Base-by-base conservation (phyloP, 2,888 invertebrate genomes). In the Nipponacmea schrenckii region DNA sequence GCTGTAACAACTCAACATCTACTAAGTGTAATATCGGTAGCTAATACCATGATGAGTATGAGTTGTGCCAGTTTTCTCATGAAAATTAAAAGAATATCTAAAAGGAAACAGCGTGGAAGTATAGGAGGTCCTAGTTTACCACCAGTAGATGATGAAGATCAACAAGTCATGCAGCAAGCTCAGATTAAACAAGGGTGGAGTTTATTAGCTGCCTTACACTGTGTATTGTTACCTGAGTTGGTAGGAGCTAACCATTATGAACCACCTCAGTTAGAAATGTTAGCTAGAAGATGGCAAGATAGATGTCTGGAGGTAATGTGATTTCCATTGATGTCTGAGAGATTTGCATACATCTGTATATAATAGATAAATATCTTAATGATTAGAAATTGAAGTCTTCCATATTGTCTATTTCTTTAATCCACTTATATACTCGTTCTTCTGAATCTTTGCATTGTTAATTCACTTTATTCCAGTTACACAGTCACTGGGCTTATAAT, bases 171-270 rank as follows among this genome's bases (percentile, higher is more conserved):
- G 65, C 77, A 84, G 62, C 96, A 95, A 86, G 94, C 95, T 0
- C 95, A 96, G 89, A 96, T 97, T 81, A 97, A 97, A 89, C 96
- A 97, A 88, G 97, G 97, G 77, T 99, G 99, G 98, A 97, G 96
- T 31, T 91, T 97, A 26, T 90, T 98, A 70, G 97, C 98, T 0
- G 97, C 98, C 0, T 91, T 98, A 66, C 98, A 99, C 89, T 98
- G 98, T 85, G 96, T 98, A 39, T 91, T 98, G 65, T 90, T 99
- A 74, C 98, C 98, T 0, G 98, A 98, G 83, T 95, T 96, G 88
- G 94, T 97, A 12, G 92, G 93, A 0, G 72, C 90, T 84, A 82
- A 91, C 85, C 94, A 94, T 48, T 93, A 94, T 90, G 96, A 97
- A 87, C 92, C 96, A n/a, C 97, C 98, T 0, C 95, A 96, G 89